phyloP scores from a whole-genome alignment of 2,797 vertebrate species.

The Tangara arthus region DNA sequence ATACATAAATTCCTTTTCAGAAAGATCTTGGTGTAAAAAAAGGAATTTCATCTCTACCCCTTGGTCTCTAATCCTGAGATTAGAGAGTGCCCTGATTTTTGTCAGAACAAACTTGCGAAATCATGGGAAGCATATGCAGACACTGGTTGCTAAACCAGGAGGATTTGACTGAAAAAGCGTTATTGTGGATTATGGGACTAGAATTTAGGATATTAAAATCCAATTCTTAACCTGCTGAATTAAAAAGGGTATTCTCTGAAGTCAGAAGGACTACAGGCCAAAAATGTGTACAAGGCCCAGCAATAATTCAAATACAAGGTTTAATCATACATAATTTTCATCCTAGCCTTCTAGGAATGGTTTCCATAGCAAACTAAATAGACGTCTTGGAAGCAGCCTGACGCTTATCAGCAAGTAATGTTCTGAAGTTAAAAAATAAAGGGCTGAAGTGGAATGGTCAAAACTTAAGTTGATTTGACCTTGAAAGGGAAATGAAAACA shows the following conservation, averaged over 20 bases:
- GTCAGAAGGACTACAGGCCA: background rate
- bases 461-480: background rate
- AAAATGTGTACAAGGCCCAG: background rate
- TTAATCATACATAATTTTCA: background rate
- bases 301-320: background rate
- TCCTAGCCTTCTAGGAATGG: background rate
- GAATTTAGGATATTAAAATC: background rate
- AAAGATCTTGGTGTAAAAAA: background rate
- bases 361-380: background rate
- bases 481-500: background rate
- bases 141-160: background rate
- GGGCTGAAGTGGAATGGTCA: background rate
- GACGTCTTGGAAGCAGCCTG: background rate
- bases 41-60: background rate
- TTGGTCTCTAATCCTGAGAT: background rate
- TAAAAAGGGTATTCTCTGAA: background rate
- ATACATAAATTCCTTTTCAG: background rate
- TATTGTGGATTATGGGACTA: background rate
- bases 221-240: background rate
- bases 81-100: background rate
- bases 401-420: background rate
- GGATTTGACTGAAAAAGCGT: background rate
- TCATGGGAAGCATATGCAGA: background rate
- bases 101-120: background rate
- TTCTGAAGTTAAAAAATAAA: background rate